phyloP scores from a whole-genome alignment of 2,113 vertebrate species.

The Zosterops lateralis region DNA sequence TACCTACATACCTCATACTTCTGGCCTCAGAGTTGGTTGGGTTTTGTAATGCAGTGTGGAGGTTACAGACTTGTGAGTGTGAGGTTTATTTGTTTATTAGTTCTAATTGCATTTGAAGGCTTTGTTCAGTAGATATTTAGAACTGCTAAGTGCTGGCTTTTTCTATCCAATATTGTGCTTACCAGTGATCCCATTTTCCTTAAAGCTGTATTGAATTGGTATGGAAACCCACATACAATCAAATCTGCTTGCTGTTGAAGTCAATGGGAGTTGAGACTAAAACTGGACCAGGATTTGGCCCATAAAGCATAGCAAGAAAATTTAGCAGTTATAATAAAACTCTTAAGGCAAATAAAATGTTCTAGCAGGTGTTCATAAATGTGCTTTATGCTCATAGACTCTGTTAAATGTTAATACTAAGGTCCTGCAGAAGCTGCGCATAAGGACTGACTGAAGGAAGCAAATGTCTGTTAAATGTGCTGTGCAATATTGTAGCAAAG shows the following conservation, averaged over 20 bases:
- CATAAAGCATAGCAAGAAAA: slow-evolving; percentile 72
- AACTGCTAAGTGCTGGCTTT: not conserved
- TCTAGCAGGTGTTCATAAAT: slow-evolving; percentile 71
- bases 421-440: slow-evolving; percentile 45
- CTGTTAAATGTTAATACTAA: slow-evolving; percentile 67
- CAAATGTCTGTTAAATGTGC: slow-evolving; percentile 63
- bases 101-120: not conserved
- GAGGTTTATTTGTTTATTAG: not conserved
- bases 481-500: slow-evolving; percentile 47
- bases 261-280: not conserved
- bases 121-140: not conserved
- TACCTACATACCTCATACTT: not conserved
- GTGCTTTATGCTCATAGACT: slow-evolving; percentile 68
- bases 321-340: slow-evolving; percentile 68
- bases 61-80: not conserved
- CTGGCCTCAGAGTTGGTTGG: accelerated
- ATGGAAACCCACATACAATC: not conserved
- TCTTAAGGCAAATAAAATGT: slow-evolving; percentile 75
- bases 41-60: not conserved
- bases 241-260: not conserved
- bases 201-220: slow-evolving; percentile 43
- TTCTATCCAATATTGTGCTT: not conserved
- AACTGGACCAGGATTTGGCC: slow-evolving; percentile 44
- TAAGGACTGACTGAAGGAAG: slow-evolving; percentile 49
- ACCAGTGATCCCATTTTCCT: slow-evolving; percentile 19